Base-by-base conservation (phyloP, 1,140 invertebrate genomes). In the Phymastichus coffea region DNA sequence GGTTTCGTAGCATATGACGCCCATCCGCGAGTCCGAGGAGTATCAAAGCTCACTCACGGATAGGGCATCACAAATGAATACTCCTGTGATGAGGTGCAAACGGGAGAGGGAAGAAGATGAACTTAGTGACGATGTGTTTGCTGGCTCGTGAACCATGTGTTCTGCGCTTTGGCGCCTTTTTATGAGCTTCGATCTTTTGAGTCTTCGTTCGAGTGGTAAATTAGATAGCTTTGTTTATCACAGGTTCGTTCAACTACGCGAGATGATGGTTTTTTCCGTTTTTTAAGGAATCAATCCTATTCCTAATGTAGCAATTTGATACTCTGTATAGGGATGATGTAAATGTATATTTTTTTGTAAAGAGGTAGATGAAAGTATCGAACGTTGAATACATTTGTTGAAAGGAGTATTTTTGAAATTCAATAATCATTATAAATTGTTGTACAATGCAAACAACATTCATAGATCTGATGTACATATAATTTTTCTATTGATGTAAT, bases 1-100 rank as follows among this genome's bases (percentile, higher is more conserved):
- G 61, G 70, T 78, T 51, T 73, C 71, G 53, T 79, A 60, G 30
- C 57, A 26, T 15, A 30, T 58, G 46, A 26, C 44, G 14, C 52
- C 61, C 23, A 56, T 44, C 41, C 44, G 17, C 23, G 48, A 57
- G 46, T 37, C n/a, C n/a, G n/a, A n/a, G n/a, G n/a, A n/a, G n/a
- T n/a, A n/a, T n/a, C n/a, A n/a, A n/a, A 22, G 23, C n/a, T n/a
- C n/a, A n/a, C n/a, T n/a, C n/a, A n/a, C n/a, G n/a, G n/a, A n/a
- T n/a, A n/a, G n/a, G n/a, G n/a, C n/a, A n/a, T n/a, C n/a, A n/a
- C n/a, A n/a, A n/a, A n/a, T n/a, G n/a, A n/a, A n/a, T n/a, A n/a
- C n/a, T n/a, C n/a, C n/a, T n/a, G 8, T 41, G 60, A 55, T 23
- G 47, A 55, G 19, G 15, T 28, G 9, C 8, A 44, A 22, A 20